Conservation (phyloP, 2,888 invertebrate genomes). For the Bhutanitis thaidina region DNA sequence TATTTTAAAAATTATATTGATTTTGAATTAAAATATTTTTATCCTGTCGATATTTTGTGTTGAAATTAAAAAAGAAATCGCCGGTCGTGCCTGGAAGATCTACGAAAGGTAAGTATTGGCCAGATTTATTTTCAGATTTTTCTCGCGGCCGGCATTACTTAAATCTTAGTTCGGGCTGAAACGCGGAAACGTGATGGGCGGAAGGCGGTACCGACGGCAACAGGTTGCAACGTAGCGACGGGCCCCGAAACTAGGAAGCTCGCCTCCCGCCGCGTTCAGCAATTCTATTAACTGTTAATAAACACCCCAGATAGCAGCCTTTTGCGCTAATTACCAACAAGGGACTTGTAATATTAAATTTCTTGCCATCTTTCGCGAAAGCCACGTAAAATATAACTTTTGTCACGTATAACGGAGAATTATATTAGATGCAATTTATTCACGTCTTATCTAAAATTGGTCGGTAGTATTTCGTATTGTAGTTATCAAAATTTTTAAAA, state of each 20-base stretch:
- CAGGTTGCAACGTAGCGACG: constrained; percentile 59
- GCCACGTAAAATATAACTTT: constrained; percentile 25
- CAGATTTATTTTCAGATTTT: constrained; percentile 23
- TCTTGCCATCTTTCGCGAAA: constrained; percentile 28
- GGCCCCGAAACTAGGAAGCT: constrained; percentile 35
- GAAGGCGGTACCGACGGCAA: constrained; percentile 77
- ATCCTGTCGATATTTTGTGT: constrained; percentile 55
- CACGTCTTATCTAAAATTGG: not conserved
- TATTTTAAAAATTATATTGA: constrained; percentile 26
- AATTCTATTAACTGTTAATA: constrained; percentile 67
- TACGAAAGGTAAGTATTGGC: constrained; percentile 34
- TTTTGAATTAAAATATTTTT: constrained; percentile 44
- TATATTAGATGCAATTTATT: constrained; percentile 21
- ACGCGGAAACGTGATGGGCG: constrained; percentile 56
- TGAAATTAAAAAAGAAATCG: constrained; percentile 23
- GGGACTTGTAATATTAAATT: constrained; percentile 58
- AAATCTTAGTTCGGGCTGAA: constrained; percentile 13
- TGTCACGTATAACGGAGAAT: constrained; percentile 23
- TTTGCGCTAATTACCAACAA: constrained; percentile 55
- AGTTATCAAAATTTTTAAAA: no score
- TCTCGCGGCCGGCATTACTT: not conserved
- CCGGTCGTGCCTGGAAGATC: constrained; percentile 19
- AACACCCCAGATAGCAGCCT: constrained; percentile 54
- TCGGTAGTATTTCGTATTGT: not conserved
- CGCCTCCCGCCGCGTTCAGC: constrained; percentile 50